Percentiles rank a stretch among this genome's conserved stretches.
phyloP scores from a whole-genome alignment of 2,888 invertebrate species.

The Lissonota sp. region DNA sequence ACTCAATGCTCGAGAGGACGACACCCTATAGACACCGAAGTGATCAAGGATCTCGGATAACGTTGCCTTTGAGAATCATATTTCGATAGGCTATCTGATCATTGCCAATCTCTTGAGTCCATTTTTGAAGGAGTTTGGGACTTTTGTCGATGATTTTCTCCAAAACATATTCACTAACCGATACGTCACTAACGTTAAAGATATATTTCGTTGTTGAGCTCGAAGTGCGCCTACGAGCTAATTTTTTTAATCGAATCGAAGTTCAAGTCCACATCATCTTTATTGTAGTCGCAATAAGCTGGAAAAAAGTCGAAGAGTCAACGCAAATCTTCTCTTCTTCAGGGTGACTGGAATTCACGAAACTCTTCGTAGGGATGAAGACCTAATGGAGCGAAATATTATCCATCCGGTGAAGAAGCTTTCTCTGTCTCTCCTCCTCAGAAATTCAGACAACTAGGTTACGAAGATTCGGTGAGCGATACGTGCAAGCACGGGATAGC shows the following conservation, averaged over 20 bases:
- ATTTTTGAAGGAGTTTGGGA: too few species aligned
- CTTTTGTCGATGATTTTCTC: too few species aligned
- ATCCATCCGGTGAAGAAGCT: slow-evolving; percentile 41
- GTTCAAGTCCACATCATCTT: too few species aligned
- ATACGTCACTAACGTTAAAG: too few species aligned
- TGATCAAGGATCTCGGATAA: slow-evolving; percentile 48
- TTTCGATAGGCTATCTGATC: too few species aligned
- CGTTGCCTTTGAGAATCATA: slow-evolving; percentile 30
- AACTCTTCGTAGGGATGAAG: slow-evolving; percentile 34
- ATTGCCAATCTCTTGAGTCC: too few species aligned
- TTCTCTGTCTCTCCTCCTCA: slow-evolving; percentile 31
- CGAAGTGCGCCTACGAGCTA: too few species aligned
- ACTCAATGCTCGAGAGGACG: slow-evolving; percentile 49
- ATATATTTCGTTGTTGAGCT: too few species aligned
- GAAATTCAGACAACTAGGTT: slow-evolving; percentile 62
- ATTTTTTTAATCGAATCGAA: too few species aligned
- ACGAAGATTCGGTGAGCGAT: slow-evolving; percentile 49
- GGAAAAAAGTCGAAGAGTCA: slow-evolving; percentile 13
- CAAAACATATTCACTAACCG: too few species aligned
- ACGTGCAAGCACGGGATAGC: slow-evolving; percentile 46
- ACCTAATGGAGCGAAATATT: slow-evolving; percentile 55
- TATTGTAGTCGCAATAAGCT: neutral
- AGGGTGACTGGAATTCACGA: slow-evolving; percentile 15
- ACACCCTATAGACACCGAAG: slow-evolving; percentile 39
- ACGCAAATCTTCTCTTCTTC: neutral